Evolutionary conservation across 2,797 vertebrate species (phyloP).

Genomic region (Myripristis jacobus): DNA sequence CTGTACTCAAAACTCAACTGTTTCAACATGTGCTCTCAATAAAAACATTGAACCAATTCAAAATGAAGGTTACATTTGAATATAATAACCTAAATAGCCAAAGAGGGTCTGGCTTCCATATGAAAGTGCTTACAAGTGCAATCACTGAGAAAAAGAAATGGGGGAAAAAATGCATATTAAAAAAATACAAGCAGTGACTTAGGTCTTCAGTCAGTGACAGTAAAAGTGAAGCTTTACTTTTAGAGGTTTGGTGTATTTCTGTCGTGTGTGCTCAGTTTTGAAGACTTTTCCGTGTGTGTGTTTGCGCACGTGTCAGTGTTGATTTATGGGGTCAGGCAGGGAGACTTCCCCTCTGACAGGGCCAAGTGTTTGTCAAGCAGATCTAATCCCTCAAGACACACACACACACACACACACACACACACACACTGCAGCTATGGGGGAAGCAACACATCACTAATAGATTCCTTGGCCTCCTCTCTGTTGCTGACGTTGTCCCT

Average conservation of each 20-base stretch:
- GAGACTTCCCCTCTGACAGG: constrained; percentile 20
- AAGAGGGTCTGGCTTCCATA: too few species aligned
- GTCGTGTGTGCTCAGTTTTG: constrained; percentile 4
- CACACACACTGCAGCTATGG: constrained; percentile 13
- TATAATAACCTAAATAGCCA: background rate
- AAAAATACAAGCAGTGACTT: too few species aligned
- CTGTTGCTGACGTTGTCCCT: constrained; percentile 4
- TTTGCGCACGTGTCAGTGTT: constrained; percentile 6
- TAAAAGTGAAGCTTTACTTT: background rate
- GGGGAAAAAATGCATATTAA: too few species aligned
- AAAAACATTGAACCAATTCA: background rate
- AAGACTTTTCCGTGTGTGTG: background rate
- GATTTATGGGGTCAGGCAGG: constrained; percentile 41
- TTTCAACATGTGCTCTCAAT: background rate
- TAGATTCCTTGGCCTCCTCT: background rate
- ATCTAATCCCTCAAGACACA: constrained; percentile 1
- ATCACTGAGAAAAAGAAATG: too few species aligned
- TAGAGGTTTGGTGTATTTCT: constrained; percentile 12
- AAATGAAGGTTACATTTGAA: background rate
- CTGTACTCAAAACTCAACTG: too few species aligned
- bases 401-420: background rate
- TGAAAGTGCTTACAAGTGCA: too few species aligned
- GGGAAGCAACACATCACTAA: constrained; percentile 1
- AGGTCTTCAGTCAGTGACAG: too few species aligned
- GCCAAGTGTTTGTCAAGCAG: constrained; percentile 39